Evolutionary conservation across 1,140 invertebrate species (phyloP).

Genomic region (Armadillidium nasatum): DNA sequence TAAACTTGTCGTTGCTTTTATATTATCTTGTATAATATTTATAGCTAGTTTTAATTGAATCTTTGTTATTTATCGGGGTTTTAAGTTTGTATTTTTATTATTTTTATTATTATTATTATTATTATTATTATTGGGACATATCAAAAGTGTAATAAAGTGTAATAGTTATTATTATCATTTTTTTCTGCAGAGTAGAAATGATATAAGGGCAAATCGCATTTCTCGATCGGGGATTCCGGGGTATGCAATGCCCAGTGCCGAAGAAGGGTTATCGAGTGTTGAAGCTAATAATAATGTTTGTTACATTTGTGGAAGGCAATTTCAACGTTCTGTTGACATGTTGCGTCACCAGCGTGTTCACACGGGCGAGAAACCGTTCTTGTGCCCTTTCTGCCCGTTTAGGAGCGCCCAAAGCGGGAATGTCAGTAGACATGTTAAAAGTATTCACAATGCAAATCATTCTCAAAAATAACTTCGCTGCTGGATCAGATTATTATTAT

Average conservation of each 20-base stretch:
- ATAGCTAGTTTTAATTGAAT: no score
- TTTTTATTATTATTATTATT: no score
- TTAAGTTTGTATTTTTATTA: no score
- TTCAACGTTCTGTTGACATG: slow-evolving; percentile 45
- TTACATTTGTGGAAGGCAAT: background rate
- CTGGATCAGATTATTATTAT: no score
- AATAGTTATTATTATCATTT: background rate
- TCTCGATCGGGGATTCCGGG: background rate
- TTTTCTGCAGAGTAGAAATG: background rate
- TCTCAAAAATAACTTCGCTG: no score
- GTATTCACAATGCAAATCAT: slow-evolving; percentile 50
- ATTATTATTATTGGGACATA: no score
- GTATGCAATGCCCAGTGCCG: background rate
- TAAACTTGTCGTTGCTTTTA: no score
- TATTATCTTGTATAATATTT: no score
- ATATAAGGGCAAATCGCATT: background rate
- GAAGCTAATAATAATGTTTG: background rate
- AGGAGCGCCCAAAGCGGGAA: slow-evolving; percentile 56
- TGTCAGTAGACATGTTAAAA: slow-evolving; percentile 55
- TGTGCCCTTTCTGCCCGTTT: slow-evolving; percentile 58
- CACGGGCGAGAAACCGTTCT: slow-evolving; percentile 58
- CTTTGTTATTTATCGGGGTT: no score
- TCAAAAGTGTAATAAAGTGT: no score
- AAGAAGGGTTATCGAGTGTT: background rate
- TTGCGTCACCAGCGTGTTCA: slow-evolving; percentile 58